Base-by-base conservation (phyloP, 53 echinoderm and acorn worm species). In the Temnopleurus reevesii region DNA sequence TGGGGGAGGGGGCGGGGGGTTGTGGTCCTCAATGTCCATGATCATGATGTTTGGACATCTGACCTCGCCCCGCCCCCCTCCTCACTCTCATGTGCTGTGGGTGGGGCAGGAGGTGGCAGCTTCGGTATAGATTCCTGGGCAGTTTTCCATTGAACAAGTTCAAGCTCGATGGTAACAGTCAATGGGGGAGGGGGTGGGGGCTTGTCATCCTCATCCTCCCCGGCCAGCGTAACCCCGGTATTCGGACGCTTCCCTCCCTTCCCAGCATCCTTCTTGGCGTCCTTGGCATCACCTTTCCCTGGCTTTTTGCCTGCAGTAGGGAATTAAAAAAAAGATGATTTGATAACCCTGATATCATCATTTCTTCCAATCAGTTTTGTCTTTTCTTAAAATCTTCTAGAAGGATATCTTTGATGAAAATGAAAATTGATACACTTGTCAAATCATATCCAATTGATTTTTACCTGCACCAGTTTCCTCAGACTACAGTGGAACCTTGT, bases 121-220 rank as follows among this genome's bases (percentile, higher is more conserved):
- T 95, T 94, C 12, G 94, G 91, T 17, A 98, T 91, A 13, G 99
- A 94, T 38, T 98, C 99, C 45, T 94, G 92, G 4, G 99, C 99
- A 0, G 99, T 94, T 89, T 93, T 89, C 99, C 99, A 98, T 31
- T 92, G 93, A 24, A 96, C 92, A 12, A 98, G 91, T 34, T 94
- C 87, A 30, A 98, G 84, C 82, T 92, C 77, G 5, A 92, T 19
- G 5, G 93, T 65, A 13, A 93, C 94, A 2, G 92, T 93, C 21
- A 96, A 90, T 3, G 95, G 94, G 38, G 94, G 99, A 60, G 94
- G 93, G 44, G 93, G 94, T 2, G 83, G 76, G 41, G 90, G 83
- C 65, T 60, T 81, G 60, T 96, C 94, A 53, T 82, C 92, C 4
- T 93, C 95, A 27, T 90, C 92, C 13, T 94, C 93, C 53, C 92